Evolutionary conservation across 2,888 invertebrate species (phyloP), one percentile per base, ranked within the genome.

Genomic region (Brachyptera risi): DNA sequence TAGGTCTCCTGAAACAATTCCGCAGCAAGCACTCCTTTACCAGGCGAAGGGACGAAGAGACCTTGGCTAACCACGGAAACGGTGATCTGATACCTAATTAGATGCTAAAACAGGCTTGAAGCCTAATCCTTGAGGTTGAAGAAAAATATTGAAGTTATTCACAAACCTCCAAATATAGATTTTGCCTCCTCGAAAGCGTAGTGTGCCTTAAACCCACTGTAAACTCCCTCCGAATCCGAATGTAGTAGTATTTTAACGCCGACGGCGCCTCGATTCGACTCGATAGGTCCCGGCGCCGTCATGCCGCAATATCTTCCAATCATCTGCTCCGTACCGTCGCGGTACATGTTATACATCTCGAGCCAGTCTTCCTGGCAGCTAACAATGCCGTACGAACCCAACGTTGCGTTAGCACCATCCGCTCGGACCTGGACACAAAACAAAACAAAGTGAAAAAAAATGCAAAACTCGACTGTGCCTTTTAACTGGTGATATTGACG

Each of bases 141-240:
- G n/a, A n/a, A 31, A 31, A 31, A 5, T 9, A 31, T 11, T 42
- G 42, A 2, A 13, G 7, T 7, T 42, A 7, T 17, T 19, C 23
- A 23, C 21, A n/a, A n/a, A 81, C 82, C 82, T 73, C 92, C 92
- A 72, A 90, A 92, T 73, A 92, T 90, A 37, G 90, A 88, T 76
- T 91, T 90, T 65, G 90, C 90, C 42, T 86, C 82, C 78, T 96
- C 91, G 75, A 97, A 98, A 69, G 92, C 88, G 75, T 96, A 99
- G 69, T 91, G 83, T 13, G 96, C 98, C 74, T 94, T 95, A 77
- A 99, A 99, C 24, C 98, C 98, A 69, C 94, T 95, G 67, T 89
- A 92, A 54, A 96, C 94, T 61, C 87, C 87, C 67, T 89, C 87
- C 26, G 83, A 82, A 74, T 97, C 91, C 31, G 97, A 92, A 73